phyloP scores from a whole-genome alignment of 1,140 invertebrate genomes.

The Procambarus clarkii region DNA sequence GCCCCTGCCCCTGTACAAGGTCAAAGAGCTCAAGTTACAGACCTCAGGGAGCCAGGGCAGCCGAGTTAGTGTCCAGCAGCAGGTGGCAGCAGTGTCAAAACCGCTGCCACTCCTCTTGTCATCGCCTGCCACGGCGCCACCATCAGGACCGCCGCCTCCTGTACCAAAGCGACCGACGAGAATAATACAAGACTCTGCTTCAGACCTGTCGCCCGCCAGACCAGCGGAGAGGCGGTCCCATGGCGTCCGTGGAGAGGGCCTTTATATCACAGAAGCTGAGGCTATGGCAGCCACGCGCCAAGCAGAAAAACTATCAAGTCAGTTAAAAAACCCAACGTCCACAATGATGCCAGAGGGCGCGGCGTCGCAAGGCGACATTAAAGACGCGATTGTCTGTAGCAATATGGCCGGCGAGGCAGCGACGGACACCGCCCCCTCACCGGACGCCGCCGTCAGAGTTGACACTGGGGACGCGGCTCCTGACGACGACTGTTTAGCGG shows the following conservation, averaged over 20 bases:
- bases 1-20: neutral
- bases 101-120: neutral
- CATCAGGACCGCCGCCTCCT: conserved; percentile 26
- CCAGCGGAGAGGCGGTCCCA: neutral
- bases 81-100: neutral
- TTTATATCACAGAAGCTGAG: neutral
- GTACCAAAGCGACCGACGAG: conserved; percentile 32
- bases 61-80: neutral
- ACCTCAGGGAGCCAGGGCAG: neutral
- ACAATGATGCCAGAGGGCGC: neutral
- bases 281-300: neutral
- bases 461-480: neutral
- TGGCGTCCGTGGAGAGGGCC: neutral
- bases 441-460: neutral
- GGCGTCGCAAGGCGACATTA: neutral
- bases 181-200: neutral
- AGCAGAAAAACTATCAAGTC: neutral
- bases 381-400: neutral
- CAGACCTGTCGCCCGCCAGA: neutral
- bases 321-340: neutral
- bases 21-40: neutral
- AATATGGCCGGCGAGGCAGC: neutral
- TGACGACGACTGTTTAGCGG: neutral
- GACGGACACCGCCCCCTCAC: neutral
- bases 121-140: neutral